phyloP scores from a whole-genome alignment of 2,888 invertebrate genomes.

The Diaphora mendica region DNA sequence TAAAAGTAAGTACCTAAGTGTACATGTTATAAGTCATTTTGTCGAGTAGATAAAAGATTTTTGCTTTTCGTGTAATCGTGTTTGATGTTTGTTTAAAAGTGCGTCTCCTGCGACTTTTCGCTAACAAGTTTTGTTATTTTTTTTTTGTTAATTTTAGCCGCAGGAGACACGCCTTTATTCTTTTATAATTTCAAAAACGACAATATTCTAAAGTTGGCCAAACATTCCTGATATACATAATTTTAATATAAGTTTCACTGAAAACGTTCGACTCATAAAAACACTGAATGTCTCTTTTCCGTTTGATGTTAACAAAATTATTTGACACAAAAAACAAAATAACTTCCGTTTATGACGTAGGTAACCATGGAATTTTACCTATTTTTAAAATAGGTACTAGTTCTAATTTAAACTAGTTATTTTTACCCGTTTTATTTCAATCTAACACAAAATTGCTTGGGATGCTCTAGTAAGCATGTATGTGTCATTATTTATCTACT shows the following conservation, averaged over 20 bases:
- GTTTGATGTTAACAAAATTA: constrained; percentile 5
- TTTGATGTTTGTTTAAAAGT: no score
- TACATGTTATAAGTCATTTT: no score
- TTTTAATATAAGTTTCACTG: neutral
- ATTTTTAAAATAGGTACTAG: neutral
- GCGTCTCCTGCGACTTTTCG: no score
- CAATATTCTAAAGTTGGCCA: neutral
- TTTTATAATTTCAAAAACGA: neutral
- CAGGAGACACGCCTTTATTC: no score
- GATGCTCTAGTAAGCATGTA: neutral
- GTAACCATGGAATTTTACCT: neutral
- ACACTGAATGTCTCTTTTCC: neutral
- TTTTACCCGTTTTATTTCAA: neutral
- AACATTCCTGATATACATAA: neutral
- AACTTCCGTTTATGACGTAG: neutral
- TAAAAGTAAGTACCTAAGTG: no score
- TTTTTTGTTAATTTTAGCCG: no score
- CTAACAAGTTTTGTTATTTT: no score
- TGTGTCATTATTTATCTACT: no score
- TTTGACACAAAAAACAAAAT: neutral
- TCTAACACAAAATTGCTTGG: neutral
- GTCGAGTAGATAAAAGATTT: no score
- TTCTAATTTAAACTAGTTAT: neutral
- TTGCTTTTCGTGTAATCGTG: no score
- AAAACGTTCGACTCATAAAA: neutral